Conservation (phyloP, 2,113 vertebrate species). For the Thunnus thynnus region DNA sequence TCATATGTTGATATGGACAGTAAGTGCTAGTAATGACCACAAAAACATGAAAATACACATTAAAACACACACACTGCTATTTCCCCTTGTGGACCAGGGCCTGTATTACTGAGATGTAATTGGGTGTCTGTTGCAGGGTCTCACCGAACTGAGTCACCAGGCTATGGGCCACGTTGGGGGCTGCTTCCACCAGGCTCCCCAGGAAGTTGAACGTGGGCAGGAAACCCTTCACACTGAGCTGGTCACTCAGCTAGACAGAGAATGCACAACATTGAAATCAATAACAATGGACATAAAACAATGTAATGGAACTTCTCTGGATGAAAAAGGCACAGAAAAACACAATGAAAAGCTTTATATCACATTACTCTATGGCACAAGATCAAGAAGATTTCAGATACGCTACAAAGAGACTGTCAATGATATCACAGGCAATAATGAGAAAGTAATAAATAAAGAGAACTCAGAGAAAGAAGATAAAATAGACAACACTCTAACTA, state of each 20-base stretch:
- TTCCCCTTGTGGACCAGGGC: neutral
- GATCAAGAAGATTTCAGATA: neutral
- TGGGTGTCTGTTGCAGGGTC: constrained; percentile 34
- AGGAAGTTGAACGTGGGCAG: constrained; percentile 88
- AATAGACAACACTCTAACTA: neutral
- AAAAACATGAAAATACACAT: neutral
- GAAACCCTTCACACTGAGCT: constrained; percentile 74
- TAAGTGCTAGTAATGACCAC: neutral
- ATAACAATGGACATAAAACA: neutral
- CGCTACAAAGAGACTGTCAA: neutral
- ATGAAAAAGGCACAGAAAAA: neutral
- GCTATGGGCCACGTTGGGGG: constrained; percentile 84
- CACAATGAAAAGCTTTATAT: neutral
- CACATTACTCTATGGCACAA: neutral
- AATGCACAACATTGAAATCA: neutral
- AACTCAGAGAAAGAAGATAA: neutral
- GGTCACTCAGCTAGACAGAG: constrained; percentile 71
- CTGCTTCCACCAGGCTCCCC: constrained; percentile 89
- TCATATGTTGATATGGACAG: neutral
- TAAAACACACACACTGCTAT: neutral
- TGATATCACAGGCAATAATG: neutral
- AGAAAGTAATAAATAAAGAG: constrained; percentile 4
- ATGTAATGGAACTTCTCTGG: neutral
- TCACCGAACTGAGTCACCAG: constrained; percentile 89
- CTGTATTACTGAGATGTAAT: constrained; percentile 1